A percentile compares a stretch with the other conserved stretches of the same genome.
Conservation (phyloP, 2,113 vertebrate species). For the Camelus dromedarius region DNA sequence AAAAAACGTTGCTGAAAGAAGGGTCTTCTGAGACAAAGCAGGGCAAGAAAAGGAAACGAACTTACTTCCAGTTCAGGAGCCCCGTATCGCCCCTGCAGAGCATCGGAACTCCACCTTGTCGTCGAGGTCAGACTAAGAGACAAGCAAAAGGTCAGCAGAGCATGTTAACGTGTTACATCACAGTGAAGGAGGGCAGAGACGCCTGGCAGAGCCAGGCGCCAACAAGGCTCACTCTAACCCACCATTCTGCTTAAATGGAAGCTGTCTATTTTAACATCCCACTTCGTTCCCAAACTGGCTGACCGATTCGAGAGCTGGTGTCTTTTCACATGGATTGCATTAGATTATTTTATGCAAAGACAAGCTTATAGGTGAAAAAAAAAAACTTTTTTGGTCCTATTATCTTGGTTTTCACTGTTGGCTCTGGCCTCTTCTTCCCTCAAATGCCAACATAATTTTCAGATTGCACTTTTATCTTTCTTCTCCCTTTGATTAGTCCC, state of each 20-base stretch:
- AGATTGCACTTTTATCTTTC: background rate
- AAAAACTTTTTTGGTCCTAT: background rate
- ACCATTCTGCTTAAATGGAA: no score
- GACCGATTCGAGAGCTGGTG: background rate
- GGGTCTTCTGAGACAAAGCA: background rate
- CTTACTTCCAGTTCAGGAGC: conserved; percentile 94
- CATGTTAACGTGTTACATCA: rapidly evolving
- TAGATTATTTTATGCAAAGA: background rate
- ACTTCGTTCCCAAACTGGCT: background rate
- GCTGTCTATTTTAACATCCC: background rate
- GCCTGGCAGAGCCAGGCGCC: no score
- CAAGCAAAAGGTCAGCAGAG: background rate
- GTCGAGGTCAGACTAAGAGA: conserved; percentile 94
- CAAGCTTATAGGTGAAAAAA: background rate
- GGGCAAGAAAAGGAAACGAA: background rate
- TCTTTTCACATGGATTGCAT: background rate
- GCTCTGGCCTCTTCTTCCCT: background rate
- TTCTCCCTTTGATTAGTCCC: background rate
- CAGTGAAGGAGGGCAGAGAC: background rate
- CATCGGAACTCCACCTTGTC: conserved; percentile 95
- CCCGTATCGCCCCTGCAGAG: conserved; percentile 91
- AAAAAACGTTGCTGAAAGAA: background rate
- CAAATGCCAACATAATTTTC: background rate
- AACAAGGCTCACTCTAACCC: rapidly evolving
- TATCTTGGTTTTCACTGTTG: conserved; percentile 1